Evolutionary conservation across 2,113 vertebrate species (phyloP).

Genomic region (Phyllostomus hastatus): DNA sequence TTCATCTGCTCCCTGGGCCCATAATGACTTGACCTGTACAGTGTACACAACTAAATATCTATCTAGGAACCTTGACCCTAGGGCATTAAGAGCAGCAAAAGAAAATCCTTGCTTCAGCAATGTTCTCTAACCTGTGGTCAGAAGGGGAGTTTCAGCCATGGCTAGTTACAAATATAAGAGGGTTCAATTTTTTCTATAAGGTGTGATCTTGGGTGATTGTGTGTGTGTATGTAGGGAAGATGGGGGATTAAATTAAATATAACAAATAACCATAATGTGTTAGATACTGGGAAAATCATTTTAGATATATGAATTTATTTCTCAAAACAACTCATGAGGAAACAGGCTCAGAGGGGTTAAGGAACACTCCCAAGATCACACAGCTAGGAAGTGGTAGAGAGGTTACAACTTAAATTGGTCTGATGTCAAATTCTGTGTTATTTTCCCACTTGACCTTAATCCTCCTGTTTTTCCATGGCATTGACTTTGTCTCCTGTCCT

Average conservation of each 20-base stretch:
- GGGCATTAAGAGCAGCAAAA: background rate
- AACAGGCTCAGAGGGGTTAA: background rate
- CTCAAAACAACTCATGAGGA: background rate
- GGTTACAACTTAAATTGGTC: background rate
- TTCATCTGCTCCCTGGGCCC: background rate
- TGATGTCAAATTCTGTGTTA: background rate
- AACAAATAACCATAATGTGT: background rate
- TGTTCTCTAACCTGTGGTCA: background rate
- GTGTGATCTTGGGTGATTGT: background rate
- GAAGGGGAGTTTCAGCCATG: background rate
- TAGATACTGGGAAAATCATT: background rate
- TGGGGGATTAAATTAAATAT: background rate
- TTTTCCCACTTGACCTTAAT: background rate
- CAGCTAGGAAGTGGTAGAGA: background rate
- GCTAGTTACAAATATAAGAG: background rate
- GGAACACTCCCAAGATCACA: background rate
- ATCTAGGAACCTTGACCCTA: background rate
- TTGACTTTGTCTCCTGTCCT: background rate
- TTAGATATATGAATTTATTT: background rate
- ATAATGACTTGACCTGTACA: rapidly evolving
- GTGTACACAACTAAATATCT: background rate
- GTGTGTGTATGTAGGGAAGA: background rate
- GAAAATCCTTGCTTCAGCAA: background rate
- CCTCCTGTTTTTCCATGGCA: background rate
- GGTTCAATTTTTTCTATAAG: background rate